Conservation (phyloP, 1,140 invertebrate genomes). For the Bombus impatiens region DNA sequence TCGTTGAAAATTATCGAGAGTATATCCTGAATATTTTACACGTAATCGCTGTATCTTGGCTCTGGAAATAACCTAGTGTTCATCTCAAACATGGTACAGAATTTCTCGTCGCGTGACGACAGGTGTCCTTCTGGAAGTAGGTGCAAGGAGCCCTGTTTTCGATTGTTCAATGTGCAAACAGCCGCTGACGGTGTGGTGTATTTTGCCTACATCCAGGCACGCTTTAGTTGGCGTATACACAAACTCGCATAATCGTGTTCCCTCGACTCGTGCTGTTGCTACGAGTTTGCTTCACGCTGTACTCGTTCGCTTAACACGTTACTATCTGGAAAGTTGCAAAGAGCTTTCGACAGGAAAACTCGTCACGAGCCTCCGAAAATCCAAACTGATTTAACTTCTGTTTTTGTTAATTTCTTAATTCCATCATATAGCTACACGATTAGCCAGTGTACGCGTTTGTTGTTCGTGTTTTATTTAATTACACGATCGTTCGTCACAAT, state of each 20-base stretch:
- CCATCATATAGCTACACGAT: too few species aligned
- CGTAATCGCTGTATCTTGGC: background rate
- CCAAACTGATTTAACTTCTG: too few species aligned
- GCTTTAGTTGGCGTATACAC: background rate
- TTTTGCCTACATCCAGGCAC: background rate
- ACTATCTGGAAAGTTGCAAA: background rate
- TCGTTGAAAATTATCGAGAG: too few species aligned
- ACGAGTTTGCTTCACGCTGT: background rate
- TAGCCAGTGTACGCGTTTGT: too few species aligned
- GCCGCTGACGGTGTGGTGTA: background rate
- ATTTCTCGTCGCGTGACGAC: slow-evolving; percentile 3
- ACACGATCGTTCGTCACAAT: too few species aligned
- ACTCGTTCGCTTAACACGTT: background rate
- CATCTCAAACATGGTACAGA: background rate
- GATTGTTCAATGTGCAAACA: slow-evolving; percentile 69
- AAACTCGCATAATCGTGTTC: slow-evolving; percentile 46
- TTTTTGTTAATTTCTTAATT: too few species aligned
- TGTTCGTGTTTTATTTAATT: too few species aligned
- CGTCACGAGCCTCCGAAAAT: too few species aligned
- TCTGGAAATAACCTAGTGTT: background rate
- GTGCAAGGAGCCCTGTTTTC: slow-evolving; percentile 51
- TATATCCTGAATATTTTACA: too few species aligned
- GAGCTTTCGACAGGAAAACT: background rate
- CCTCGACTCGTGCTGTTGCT: background rate
- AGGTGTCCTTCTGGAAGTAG: slow-evolving; percentile 17